These are phyloP conservation scores for Muscicapa striata DNA, from an alignment of 2,797 vertebrate genomes.

Conservation along the genomic window DNA sequence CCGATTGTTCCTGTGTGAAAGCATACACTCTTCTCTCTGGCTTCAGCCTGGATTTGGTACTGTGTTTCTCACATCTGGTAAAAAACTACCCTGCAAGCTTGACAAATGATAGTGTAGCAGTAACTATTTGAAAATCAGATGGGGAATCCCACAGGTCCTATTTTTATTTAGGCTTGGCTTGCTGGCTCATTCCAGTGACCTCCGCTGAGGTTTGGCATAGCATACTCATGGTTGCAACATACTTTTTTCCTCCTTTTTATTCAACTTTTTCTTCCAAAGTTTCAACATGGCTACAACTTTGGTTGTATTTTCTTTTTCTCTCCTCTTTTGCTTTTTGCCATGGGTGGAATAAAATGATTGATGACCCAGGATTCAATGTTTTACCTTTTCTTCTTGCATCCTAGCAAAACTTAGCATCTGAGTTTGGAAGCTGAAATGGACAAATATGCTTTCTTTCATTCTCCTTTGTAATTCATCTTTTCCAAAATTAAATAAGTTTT, in stretches of 20 bases:
- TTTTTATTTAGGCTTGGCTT: background rate
- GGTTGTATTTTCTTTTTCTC: background rate
- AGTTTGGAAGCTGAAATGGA: background rate
- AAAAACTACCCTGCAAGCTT: background rate
- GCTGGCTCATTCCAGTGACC: background rate
- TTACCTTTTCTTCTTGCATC: background rate
- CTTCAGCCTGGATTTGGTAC: background rate
- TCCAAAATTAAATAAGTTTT: background rate
- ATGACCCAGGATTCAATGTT: background rate
- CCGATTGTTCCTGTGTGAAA: background rate
- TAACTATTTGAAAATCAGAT: background rate
- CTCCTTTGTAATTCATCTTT: background rate
- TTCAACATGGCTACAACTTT: background rate
- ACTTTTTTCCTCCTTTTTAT: background rate
- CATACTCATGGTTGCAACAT: background rate
- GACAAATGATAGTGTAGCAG: background rate
- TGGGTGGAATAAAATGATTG: background rate
- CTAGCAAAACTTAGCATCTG: background rate
- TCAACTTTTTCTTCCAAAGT: background rate
- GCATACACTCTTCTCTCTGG: background rate
- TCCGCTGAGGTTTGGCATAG: background rate
- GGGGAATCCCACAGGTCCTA: background rate
- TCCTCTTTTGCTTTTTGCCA: background rate
- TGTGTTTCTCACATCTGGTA: background rate
- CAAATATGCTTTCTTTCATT: background rate